Conservation (phyloP, 2,797 vertebrate genomes). For the Macropodus opercularis region DNA sequence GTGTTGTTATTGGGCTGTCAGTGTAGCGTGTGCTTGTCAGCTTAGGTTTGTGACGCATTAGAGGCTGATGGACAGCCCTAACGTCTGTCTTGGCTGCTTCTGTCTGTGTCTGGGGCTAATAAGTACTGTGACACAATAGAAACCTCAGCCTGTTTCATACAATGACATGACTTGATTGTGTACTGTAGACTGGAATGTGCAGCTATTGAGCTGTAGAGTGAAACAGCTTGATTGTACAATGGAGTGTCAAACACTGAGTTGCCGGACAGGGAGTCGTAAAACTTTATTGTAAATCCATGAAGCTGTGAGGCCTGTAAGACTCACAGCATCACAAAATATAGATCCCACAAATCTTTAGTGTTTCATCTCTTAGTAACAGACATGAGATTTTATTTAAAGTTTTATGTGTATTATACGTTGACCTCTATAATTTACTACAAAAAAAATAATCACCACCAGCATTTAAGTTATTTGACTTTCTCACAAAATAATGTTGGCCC, state of each 20-base stretch:
- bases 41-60: conserved; percentile 74
- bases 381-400: neutral
- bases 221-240: conserved; percentile 34
- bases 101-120: conserved; percentile 56
- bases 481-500: too few species aligned
- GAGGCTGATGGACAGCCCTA: conserved; percentile 71
- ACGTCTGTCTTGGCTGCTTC: conserved; percentile 71
- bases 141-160: conserved; percentile 51
- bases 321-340: neutral
- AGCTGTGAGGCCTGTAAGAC: neutral
- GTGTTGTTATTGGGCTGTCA: conserved; percentile 75
- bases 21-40: conserved; percentile 69
- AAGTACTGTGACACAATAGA: conserved; percentile 58
- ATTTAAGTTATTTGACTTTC: too few species aligned
- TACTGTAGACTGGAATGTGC: conserved; percentile 55
- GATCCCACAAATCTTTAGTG: neutral
- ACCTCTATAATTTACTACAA: too few species aligned
- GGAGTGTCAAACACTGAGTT: conserved; percentile 48
- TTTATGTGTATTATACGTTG: too few species aligned
- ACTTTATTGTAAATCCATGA: neutral
- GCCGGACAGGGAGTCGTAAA: neutral
- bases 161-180: conserved; percentile 64
- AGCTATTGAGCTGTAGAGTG: conserved; percentile 39
- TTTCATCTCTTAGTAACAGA: neutral
- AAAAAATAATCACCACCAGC: too few species aligned